Evolutionary conservation across 2,113 vertebrate species (phyloP), one percentile per base, ranked within the genome.

Genomic region (Alectura lathami): DNA sequence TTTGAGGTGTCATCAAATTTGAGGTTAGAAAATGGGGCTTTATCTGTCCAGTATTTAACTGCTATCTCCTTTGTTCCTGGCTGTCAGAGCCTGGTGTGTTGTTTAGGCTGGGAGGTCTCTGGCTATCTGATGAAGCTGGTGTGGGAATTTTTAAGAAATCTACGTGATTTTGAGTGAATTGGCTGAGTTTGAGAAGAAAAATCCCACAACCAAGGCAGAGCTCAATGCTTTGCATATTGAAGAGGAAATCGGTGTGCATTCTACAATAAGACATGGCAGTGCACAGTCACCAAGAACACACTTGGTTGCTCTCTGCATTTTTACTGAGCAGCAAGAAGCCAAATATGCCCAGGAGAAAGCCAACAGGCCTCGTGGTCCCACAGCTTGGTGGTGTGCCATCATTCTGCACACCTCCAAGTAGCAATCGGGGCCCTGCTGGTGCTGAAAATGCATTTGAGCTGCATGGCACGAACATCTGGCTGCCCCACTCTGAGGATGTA

Each of bases 181-280:
- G 34, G 13, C 30, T 18, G 34, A 43, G 24, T n/a, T 50, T 56
- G 63, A 48, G 54, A 9, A 53, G 27, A 40, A 60, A 73, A 40
- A 29, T 26, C 16, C 11, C 2, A 0, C 32, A 68, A 47, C 7
- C 29, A 30, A 62, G 29, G n/a, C n/a, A 60, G 20, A 53, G 9
- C 24, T 74, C 45, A 54, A 11, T 29, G 8, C 47, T 68, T 68
- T 22, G 34, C 7, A 2, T 15, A 10, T 15, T 60, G 53, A 47
- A 32, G 21, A 80, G 30, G 53, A 80, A 24, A 17, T 40, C 42
- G 21, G n/a, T 54, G 53, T 42, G 53, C 66, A 34, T 53, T 38
- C 23, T 38, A 6, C 60, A 60, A 13, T 17, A 23, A 0, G 0
- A n/a, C 21, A 13, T 56, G 6, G 32, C 11, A 16, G 26, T 26